Base-by-base conservation (phyloP, 1,140 invertebrate genomes). In the Steinernema feltiae region DNA sequence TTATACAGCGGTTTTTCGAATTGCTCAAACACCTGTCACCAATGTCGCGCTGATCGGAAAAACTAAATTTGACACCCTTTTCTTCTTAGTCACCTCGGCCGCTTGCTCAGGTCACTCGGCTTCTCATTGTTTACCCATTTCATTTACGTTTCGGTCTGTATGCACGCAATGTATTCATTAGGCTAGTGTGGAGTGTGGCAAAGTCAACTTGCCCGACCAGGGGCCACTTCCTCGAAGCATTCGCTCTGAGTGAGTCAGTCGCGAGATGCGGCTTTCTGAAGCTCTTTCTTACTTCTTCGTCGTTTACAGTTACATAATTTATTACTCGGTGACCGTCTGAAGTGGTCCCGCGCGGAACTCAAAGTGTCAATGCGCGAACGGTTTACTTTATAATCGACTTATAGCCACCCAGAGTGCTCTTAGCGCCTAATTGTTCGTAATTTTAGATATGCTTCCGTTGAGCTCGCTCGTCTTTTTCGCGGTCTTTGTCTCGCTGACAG, bases 71-170 rank as follows among this genome's bases (percentile, higher is more conserved):
- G 53, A 17, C 53, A 63, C 53, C 53, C 7, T 63, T n/a, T 63
- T 27, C 35, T 63, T 12, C 12, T 27, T 63, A 27, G 53, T 63
- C 15, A 15, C 53, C 53, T 7, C 53, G n/a, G n/a, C n/a, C n/a
- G n/a, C 7, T 27, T 3, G 53, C 24, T 7, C 53, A 21, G 53
- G 53, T 63, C 53, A 63, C 53, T 63, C 53, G 7, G 53, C 3
- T 27, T 7, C 12, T 3, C 3, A 17, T 63, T 63, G 53, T 63
- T 63, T 63, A 21, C 53, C 53, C 12, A 63, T 63, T 63, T 63
- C 53, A 63, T 63, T 63, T 63, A 63, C 53, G 53, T 27, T 63
- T 63, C 53, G 53, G 53, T 63, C 53, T 63, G 53, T 63, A 63
- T 63, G 53, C 53, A 27, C 12, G 53, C 35, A 15, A 7, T 21